Conservation (phyloP, 53 echinoderm and acorn worm genomes). For the Apostichopus leukothele region DNA sequence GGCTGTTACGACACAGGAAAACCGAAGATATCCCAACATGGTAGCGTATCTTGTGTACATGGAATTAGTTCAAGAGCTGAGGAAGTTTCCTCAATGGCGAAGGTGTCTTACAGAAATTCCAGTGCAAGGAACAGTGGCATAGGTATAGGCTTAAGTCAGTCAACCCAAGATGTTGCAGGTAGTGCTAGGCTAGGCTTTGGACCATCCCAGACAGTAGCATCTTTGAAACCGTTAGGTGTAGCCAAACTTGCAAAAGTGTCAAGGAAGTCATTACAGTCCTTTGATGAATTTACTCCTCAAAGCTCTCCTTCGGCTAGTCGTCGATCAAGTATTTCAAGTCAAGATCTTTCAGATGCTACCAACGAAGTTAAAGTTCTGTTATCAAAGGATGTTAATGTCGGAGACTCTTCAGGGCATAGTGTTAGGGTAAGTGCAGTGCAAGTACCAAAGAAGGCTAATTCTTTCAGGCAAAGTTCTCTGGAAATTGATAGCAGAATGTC, state of each 20-base stretch:
- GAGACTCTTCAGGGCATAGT: slow-evolving; percentile 47
- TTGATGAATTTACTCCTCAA: slow-evolving; percentile 89
- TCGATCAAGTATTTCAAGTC: slow-evolving; percentile 94
- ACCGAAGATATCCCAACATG: slow-evolving; percentile 26
- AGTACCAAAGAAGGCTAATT: slow-evolving; percentile 40
- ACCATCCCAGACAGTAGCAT: slow-evolving; percentile 1
- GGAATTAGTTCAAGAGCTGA: slow-evolving; percentile 10
- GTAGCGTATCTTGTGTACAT: slow-evolving; percentile 1
- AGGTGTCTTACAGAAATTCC: slow-evolving; percentile 14
- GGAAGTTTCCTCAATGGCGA: slow-evolving; percentile 14
- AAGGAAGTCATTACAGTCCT: slow-evolving; percentile 85
- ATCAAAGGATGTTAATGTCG: slow-evolving; percentile 39
- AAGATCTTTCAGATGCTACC: slow-evolving; percentile 67
- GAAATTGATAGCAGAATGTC: slow-evolving; percentile 25
- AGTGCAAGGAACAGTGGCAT: slow-evolving; percentile 8
- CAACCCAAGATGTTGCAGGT: slow-evolving; percentile 15
- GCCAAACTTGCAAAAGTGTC: slow-evolving; percentile 83
- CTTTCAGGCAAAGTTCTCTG: slow-evolving; percentile 50
- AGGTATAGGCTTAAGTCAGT: slow-evolving; percentile 10
- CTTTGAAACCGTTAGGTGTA: slow-evolving; percentile 84
- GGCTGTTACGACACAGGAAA: slow-evolving; percentile 13
- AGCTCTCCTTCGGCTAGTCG: slow-evolving; percentile 91
- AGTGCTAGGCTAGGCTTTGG: slow-evolving; percentile 23
- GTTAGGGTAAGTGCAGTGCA: slow-evolving; percentile 42
- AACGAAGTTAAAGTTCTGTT: slow-evolving; percentile 46